phyloP scores from a whole-genome alignment of 2,888 invertebrate genomes.

The Pristionchus mayeri region DNA sequence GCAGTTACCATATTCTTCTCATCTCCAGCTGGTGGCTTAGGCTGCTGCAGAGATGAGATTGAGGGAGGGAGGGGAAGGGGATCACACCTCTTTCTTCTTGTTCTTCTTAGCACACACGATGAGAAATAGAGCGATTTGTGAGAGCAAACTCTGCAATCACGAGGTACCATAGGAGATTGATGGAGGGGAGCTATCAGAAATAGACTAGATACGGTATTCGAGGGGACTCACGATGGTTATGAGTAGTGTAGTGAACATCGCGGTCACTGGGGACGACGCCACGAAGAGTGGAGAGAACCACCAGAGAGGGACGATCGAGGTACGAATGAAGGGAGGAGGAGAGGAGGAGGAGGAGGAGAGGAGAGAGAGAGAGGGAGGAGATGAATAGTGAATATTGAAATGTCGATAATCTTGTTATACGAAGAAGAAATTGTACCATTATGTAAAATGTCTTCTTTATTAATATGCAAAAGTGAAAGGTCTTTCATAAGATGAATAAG shows the following conservation, averaged over 20 bases:
- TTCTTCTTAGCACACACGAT: background rate
- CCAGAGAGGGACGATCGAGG: background rate
- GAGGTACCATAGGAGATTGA: background rate
- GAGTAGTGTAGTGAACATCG: constrained; percentile 29
- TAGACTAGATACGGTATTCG: too few relatives aligned
- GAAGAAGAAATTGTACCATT: background rate
- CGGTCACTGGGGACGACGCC: background rate
- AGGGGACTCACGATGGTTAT: constrained; percentile 35
- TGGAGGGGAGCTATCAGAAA: too few relatives aligned
- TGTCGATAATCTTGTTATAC: background rate
- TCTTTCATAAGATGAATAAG: background rate
- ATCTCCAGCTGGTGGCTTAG: background rate
- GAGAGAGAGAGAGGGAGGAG: too few relatives aligned
- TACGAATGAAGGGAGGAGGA: background rate
- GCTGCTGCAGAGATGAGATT: background rate
- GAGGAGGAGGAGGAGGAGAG: background rate
- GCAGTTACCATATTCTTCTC: background rate
- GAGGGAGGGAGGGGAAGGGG: background rate
- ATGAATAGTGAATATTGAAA: too few relatives aligned
- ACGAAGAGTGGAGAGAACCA: background rate
- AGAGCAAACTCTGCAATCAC: constrained; percentile 13
- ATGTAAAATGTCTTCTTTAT: too few relatives aligned
- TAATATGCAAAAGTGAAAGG: too few relatives aligned
- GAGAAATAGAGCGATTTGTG: constrained; percentile 17
- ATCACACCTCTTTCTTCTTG: constrained; percentile 6